These are phyloP conservation scores for Eulithis prunata DNA, from an alignment of 2,888 invertebrate genomes.

Conservation along the genomic window DNA sequence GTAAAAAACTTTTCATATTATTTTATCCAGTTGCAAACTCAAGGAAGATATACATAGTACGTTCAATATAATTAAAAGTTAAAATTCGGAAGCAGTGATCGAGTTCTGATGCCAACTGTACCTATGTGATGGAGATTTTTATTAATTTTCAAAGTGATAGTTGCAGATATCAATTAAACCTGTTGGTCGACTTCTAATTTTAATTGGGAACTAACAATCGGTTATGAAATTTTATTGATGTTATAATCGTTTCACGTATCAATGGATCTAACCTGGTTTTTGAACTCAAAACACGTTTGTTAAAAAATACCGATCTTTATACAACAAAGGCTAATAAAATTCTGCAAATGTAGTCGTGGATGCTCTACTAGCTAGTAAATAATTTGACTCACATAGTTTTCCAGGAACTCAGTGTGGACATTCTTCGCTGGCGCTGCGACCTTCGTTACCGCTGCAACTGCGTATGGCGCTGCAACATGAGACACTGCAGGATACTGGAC, in stretches of 20 bases:
- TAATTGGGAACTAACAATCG: conserved; percentile 15
- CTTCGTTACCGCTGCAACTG: conserved; percentile 45
- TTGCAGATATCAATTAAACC: conserved; percentile 19
- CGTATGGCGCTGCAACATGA: conserved; percentile 45
- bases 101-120: too few relatives aligned
- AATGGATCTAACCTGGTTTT: neutral
- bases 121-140: neutral
- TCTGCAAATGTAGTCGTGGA: neutral
- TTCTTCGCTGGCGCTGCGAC: conserved; percentile 71
- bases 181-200: conserved; percentile 2
- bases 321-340: neutral
- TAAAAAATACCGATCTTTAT: neutral
- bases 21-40: too few relatives aligned
- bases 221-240: conserved; percentile 18
- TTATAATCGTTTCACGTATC: conserved; percentile 3
- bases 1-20: too few relatives aligned
- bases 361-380: neutral
- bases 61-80: too few relatives aligned
- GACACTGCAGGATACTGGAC: conserved; percentile 49
- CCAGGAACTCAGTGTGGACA: conserved; percentile 85
- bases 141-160: conserved; percentile 17
- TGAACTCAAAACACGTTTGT: neutral
- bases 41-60: too few relatives aligned
- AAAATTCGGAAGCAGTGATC: too few relatives aligned
- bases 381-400: conserved; percentile 83